These are phyloP conservation scores for Clarias pachynema DNA, from an alignment of 2,797 vertebrate genomes.

Conservation along the genomic window DNA sequence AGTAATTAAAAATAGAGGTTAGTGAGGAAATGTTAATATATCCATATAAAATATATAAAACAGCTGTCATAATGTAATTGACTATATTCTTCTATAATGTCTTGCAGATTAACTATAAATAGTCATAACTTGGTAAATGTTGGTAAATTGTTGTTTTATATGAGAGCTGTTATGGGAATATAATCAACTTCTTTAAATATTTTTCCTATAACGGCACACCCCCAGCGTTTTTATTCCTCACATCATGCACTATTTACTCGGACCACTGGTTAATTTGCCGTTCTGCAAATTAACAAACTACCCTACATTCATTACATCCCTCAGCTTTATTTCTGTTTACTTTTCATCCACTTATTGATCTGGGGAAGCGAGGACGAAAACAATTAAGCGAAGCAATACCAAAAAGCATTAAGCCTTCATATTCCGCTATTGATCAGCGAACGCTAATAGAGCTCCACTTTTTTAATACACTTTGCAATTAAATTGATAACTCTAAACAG, in stretches of 20 bases:
- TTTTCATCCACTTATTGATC: slow-evolving; percentile 50
- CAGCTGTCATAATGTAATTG: background rate
- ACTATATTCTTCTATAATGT: no score
- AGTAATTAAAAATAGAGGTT: background rate
- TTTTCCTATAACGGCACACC: background rate
- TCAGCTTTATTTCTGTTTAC: slow-evolving; percentile 40
- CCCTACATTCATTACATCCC: slow-evolving; percentile 31
- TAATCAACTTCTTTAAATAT: background rate
- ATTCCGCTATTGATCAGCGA: slow-evolving; percentile 52
- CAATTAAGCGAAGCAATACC: slow-evolving; percentile 47
- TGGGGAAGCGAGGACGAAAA: slow-evolving; percentile 39
- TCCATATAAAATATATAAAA: no score
- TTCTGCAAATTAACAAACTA: slow-evolving; percentile 18
- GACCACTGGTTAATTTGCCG: background rate
- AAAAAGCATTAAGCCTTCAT: slow-evolving; percentile 45
- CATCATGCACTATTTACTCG: background rate
- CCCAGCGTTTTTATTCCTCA: background rate
- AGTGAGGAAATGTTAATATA: background rate
- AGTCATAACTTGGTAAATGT: background rate
- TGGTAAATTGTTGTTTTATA: background rate
- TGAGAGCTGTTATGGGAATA: background rate
- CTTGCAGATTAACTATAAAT: background rate
- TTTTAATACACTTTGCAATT: slow-evolving; percentile 56
- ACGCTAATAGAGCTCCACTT: slow-evolving; percentile 40
- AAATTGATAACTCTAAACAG: slow-evolving; percentile 58